A percentile compares a stretch with the other conserved stretches of the same genome.
These are phyloP conservation scores for Watsonalla binaria DNA, from an alignment of 2,888 invertebrate species.

Conservation along the genomic window DNA sequence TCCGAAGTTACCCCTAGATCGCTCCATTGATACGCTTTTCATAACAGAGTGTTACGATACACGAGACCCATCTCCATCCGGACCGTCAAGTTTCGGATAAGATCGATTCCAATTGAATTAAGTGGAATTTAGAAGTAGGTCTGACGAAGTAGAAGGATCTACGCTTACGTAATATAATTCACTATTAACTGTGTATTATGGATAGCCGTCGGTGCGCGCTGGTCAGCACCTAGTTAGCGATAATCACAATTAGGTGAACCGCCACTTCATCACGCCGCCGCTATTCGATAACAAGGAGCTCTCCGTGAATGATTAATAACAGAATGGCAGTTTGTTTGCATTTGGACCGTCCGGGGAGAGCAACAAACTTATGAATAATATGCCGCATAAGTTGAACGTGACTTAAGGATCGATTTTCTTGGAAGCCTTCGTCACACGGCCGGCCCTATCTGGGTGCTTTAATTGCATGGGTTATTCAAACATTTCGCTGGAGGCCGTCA, in stretches of 20 bases:
- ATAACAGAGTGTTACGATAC: not conserved
- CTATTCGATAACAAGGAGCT: slow-evolving; percentile 63
- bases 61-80: not conserved
- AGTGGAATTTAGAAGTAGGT: slow-evolving; percentile 12
- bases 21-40: slow-evolving; percentile 17
- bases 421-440: slow-evolving; percentile 34
- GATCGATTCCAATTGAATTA: slow-evolving; percentile 31
- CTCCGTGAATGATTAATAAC: slow-evolving; percentile 68
- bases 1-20: slow-evolving; percentile 27
- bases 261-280: slow-evolving; percentile 63
- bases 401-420: slow-evolving; percentile 59
- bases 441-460: slow-evolving; percentile 31
- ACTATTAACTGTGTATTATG: slow-evolving; percentile 34
- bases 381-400: slow-evolving; percentile 47
- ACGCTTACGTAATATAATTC: slow-evolving; percentile 5
- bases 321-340: slow-evolving; percentile 64
- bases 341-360: slow-evolving; percentile 53
- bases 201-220: slow-evolving; percentile 43
- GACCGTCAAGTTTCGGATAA: slow-evolving; percentile 7
- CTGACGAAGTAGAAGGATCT: slow-evolving; percentile 8
- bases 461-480: slow-evolving; percentile 68
- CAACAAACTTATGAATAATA: slow-evolving; percentile 73
- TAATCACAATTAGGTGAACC: slow-evolving; percentile 65
- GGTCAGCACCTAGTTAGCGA: slow-evolving; percentile 55
- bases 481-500: slow-evolving; percentile 52